phyloP scores from a whole-genome alignment of 2,888 invertebrate genomes.

The Abrostola tripartita region DNA sequence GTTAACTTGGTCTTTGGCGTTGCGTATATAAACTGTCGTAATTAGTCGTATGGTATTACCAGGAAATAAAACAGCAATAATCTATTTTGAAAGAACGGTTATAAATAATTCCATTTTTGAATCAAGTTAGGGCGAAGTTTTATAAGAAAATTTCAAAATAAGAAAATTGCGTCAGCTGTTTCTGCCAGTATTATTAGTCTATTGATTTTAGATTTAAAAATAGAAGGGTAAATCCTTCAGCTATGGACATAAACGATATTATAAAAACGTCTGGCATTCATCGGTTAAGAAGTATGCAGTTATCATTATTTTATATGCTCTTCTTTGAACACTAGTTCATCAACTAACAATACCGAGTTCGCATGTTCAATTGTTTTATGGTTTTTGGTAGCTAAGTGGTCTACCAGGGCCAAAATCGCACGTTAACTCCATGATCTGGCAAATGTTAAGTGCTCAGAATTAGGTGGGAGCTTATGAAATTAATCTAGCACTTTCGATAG shows the following conservation, averaged over 20 bases:
- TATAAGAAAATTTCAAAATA: not conserved
- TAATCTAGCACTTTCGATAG: not conserved
- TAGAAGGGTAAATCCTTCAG: conserved; percentile 3
- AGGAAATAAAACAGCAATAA: not conserved
- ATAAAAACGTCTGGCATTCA: conserved; percentile 3
- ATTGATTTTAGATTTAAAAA: conserved; percentile 4
- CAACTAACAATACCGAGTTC: not conserved
- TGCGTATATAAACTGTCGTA: conserved; percentile 17
- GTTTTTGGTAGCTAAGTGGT: not conserved
- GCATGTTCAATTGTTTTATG: not conserved
- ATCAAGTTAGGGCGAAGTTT: not conserved
- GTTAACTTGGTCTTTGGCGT: conserved; percentile 44
- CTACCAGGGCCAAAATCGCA: conserved; percentile 2
- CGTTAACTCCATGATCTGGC: conserved; percentile 2
- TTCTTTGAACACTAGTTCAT: not conserved
- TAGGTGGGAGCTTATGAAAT: not conserved
- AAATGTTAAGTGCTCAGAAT: not conserved
- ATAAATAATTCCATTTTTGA: not conserved
- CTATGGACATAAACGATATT: conserved; percentile 1
- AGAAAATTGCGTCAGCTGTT: not conserved
- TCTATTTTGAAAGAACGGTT: too few species aligned
- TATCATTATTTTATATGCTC: not conserved
- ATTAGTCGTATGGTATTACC: conserved; percentile 7
- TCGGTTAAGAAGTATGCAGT: not conserved
- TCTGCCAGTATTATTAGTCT: conserved; percentile 6